A percentile compares a stretch with the other conserved stretches of the same genome.
These are phyloP conservation scores for Neotoma lepida DNA, from an alignment of 2,113 vertebrate species.

Conservation along the genomic window DNA sequence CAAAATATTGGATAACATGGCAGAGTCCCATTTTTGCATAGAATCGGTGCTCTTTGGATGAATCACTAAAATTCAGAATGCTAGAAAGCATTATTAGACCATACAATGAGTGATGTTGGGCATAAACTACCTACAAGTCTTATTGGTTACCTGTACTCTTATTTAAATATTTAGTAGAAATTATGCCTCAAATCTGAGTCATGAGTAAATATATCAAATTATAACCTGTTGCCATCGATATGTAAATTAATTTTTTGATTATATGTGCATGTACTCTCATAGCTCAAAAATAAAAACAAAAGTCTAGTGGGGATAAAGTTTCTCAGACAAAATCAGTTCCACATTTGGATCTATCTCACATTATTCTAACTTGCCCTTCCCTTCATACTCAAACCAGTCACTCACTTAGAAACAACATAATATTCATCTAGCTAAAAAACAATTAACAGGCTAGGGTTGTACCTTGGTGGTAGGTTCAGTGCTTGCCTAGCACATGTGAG, in stretches of 20 bases:
- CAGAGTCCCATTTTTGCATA: slow-evolving; percentile 65
- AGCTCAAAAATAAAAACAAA: slow-evolving; percentile 66
- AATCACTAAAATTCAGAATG: slow-evolving; percentile 59
- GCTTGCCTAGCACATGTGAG: background rate
- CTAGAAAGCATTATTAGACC: slow-evolving; percentile 56
- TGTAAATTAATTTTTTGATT: slow-evolving; percentile 73
- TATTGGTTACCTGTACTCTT: slow-evolving; percentile 58
- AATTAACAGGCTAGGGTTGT: background rate
- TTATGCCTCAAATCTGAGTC: slow-evolving; percentile 74
- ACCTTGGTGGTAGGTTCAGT: background rate
- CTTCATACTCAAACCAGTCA: slow-evolving; percentile 54
- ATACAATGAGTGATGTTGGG: slow-evolving; percentile 27
- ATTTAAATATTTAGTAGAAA: slow-evolving; percentile 70
- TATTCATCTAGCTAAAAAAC: slow-evolving; percentile 53
- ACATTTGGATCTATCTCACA: slow-evolving; percentile 61
- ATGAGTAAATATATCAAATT: slow-evolving; percentile 70
- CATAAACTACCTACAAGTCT: slow-evolving; percentile 42
- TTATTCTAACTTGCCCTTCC: slow-evolving; percentile 53
- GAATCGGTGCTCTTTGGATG: slow-evolving; percentile 72
- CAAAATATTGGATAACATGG: slow-evolving; percentile 29
- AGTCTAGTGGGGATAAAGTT: slow-evolving; percentile 50
- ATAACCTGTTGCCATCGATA: slow-evolving; percentile 65
- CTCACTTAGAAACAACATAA: slow-evolving; percentile 50
- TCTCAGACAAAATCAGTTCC: slow-evolving; percentile 64
- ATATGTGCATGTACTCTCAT: slow-evolving; percentile 65